Conservation (phyloP, 2,888 invertebrate species). For the Tachystola acroxantha region DNA sequence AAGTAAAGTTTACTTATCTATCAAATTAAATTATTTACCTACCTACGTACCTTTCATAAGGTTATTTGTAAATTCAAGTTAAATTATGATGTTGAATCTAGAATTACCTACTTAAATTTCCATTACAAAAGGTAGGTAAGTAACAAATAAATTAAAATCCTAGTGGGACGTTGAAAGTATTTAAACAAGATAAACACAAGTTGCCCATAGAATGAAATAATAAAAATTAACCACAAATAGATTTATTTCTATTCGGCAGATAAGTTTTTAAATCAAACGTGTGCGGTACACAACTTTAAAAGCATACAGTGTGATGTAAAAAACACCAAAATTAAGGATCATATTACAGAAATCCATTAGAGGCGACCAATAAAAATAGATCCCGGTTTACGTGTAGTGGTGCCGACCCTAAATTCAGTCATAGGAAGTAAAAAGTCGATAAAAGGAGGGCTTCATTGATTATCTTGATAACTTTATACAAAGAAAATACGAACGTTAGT, state of each 20-base stretch:
- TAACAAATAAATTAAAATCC: too few species aligned
- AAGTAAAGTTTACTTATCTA: too few species aligned
- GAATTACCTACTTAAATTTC: too few species aligned
- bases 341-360: constrained; percentile 75
- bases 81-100: too few species aligned
- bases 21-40: too few species aligned
- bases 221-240: constrained; percentile 20
- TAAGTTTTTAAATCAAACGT: constrained; percentile 36
- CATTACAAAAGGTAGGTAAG: too few species aligned
- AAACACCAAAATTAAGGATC: constrained; percentile 64
- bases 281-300: constrained; percentile 47
- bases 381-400: constrained; percentile 30
- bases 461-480: constrained; percentile 24
- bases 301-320: constrained; percentile 42
- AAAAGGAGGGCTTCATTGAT: constrained; percentile 28
- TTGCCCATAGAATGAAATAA: too few species aligned
- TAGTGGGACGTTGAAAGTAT: too few species aligned
- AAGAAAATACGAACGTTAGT: constrained; percentile 4
- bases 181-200: too few species aligned
- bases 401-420: constrained; percentile 52
- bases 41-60: too few species aligned
- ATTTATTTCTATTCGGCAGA: constrained; percentile 39
- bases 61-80: too few species aligned
- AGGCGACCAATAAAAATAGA: constrained; percentile 69
- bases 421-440: constrained; percentile 53